These are phyloP conservation scores for Struthidea cinerea DNA, from an alignment of 2,113 vertebrate genomes.

Conservation along the genomic window DNA sequence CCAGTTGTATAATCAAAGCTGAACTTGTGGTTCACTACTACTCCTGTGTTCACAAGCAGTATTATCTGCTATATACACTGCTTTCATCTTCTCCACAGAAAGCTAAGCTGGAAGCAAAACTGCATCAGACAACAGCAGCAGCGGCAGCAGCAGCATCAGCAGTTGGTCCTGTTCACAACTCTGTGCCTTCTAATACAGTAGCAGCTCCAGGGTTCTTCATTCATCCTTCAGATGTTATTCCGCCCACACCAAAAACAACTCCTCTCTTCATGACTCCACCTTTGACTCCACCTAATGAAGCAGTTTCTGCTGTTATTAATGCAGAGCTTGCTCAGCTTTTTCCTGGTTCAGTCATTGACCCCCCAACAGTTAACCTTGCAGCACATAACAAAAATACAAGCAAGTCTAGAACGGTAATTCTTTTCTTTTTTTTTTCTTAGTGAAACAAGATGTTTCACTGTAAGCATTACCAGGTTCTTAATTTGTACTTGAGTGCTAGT, in stretches of 20 bases:
- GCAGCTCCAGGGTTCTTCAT: conserved; percentile 95
- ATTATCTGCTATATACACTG: conserved; percentile 35
- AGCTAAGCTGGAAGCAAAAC: conserved; percentile 97
- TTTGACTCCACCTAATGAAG: conserved; percentile 95
- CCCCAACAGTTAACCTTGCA: conserved; percentile 87
- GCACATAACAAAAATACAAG: conserved; percentile 90
- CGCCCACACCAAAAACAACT: conserved; percentile 97
- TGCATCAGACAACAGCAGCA: conserved; percentile 96
- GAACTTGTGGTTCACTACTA: neutral
- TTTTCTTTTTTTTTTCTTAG: neutral
- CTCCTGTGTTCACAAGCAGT: neutral
- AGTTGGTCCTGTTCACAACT: conserved; percentile 90
- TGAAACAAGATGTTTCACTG: neutral
- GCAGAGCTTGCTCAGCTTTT: conserved; percentile 97
- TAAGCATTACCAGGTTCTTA: neutral
- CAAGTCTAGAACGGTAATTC: conserved; percentile 89
- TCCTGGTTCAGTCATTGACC: conserved; percentile 92
- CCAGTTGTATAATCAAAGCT: neutral
- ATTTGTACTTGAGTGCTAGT: neutral
- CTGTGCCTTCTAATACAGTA: conserved; percentile 91
- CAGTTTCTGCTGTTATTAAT: conserved; percentile 92
- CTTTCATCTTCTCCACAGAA: conserved; percentile 81
- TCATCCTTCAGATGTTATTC: conserved; percentile 97
- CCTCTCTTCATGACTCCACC: conserved; percentile 99
- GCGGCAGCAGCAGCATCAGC: conserved; percentile 78